These are phyloP conservation scores for Piprites chloris DNA, from an alignment of 2,113 vertebrate species.

Conservation along the genomic window DNA sequence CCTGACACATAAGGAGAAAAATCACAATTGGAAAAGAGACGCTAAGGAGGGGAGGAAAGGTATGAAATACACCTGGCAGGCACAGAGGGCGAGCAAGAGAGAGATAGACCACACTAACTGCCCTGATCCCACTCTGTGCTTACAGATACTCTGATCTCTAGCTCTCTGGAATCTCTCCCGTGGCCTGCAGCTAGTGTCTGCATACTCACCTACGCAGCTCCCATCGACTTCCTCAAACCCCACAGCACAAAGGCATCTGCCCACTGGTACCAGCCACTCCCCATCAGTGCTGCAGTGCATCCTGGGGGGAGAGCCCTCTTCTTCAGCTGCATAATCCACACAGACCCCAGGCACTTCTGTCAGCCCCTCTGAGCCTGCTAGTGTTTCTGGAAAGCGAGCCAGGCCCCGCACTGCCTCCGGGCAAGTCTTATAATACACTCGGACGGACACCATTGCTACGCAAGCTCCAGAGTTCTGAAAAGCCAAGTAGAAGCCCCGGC, in stretches of 20 bases:
- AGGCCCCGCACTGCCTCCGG: conserved; percentile 50
- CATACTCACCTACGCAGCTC: conserved; percentile 66
- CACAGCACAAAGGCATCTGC: conserved; percentile 69
- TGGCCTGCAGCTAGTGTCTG: conserved; percentile 26
- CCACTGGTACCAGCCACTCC: conserved; percentile 76
- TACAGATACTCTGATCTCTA: conserved; percentile 15
- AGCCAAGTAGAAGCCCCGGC: conserved; percentile 77
- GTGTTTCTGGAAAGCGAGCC: conserved; percentile 70
- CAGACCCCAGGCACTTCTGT: conserved; percentile 69
- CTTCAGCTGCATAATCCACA: conserved; percentile 43
- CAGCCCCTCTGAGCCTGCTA: conserved; percentile 61
- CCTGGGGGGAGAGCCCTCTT: conserved; percentile 51
- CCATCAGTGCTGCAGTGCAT: conserved; percentile 77
- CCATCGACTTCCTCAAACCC: conserved; percentile 70
- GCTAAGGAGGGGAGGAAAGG: background rate
- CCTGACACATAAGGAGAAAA: conserved; percentile 11
- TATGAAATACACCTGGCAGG: background rate
- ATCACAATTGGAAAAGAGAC: background rate
- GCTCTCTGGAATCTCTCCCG: background rate
- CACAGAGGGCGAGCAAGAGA: background rate
- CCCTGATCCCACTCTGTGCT: background rate
- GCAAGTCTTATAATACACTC: conserved; percentile 79
- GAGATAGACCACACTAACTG: background rate
- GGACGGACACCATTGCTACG: conserved; percentile 73
- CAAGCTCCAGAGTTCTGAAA: conserved; percentile 80